phyloP scores from a whole-genome alignment of 2,113 vertebrate genomes.

The Salvator merianae region DNA sequence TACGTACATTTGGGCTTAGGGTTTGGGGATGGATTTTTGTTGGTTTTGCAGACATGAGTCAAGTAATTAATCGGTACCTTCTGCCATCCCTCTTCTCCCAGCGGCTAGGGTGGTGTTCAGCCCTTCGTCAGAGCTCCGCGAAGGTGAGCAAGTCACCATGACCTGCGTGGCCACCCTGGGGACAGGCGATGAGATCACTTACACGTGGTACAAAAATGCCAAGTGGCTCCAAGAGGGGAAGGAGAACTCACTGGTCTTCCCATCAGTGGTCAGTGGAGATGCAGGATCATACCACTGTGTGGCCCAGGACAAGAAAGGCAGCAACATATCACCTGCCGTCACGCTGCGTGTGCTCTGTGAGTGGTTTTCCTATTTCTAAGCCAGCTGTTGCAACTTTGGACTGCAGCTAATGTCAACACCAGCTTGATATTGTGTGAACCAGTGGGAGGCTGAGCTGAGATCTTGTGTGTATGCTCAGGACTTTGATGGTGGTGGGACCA shows the following conservation, averaged over 20 bases:
- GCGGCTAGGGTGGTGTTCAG: slow-evolving; percentile 59
- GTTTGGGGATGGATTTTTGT: too few species aligned
- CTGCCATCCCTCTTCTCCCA: slow-evolving; percentile 3
- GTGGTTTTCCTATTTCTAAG: not conserved
- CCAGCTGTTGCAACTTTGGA: not conserved
- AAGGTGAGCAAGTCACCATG: slow-evolving; percentile 68
- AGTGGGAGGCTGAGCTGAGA: too few species aligned
- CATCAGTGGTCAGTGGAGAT: slow-evolving; percentile 7
- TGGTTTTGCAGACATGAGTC: too few species aligned
- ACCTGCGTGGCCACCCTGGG: slow-evolving; percentile 56
- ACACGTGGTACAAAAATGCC: slow-evolving; percentile 71
- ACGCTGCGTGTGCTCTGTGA: slow-evolving; percentile 69
- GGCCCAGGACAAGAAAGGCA: not conserved
- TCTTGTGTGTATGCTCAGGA: not conserved
- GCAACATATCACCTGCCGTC: not conserved
- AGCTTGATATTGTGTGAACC: too few species aligned
- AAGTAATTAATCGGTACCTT: not conserved
- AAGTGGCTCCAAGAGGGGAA: slow-evolving; percentile 23
- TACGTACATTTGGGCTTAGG: not conserved
- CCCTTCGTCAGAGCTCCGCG: slow-evolving; percentile 60
- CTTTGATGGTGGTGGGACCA: too few species aligned
- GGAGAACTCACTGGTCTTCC: slow-evolving; percentile 4
- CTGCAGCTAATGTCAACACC: too few species aligned
- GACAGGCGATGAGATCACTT: fast-evolving
- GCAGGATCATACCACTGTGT: slow-evolving; percentile 69